Base-by-base conservation (phyloP, 1,140 invertebrate genomes). In the Oppia nitens region DNA sequence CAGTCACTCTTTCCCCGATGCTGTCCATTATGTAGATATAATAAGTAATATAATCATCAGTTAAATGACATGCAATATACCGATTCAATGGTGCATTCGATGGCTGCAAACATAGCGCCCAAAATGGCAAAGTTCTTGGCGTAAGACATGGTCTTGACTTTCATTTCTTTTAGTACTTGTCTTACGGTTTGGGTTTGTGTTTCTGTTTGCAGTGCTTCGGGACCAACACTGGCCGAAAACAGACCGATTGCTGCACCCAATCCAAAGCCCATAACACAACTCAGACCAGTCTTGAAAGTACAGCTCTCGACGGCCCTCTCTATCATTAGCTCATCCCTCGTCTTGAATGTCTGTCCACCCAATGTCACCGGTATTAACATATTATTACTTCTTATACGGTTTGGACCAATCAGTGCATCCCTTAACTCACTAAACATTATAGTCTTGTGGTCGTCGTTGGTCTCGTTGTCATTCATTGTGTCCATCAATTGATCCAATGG, bases 41-140 rank as follows among this genome's bases (percentile, higher is more conserved):
- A 50, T 45, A 14, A 14, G 9, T 56, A n/a, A 27, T 40, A 1
- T 9, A 12, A 51, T 32, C n/a, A 32, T 54, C n/a, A n/a, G n/a
- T n/a, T 45, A 47, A 58, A 56, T 49, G 20, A 48, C 49, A 9
- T n/a, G 12, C 55, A 9, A 72, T 74, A 75, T 72, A 88, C 85
- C 71, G 79, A 81, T 80, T 97, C 92, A 69, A 96, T 85, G 21
- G 81, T 77, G 70, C 93, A 97, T 75, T 96, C 92, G 11, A 92
- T 81, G 6, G 82, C 85, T 28, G 93, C 83, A 75, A 97, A 98
- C 52, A 97, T 78, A 23, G 83, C 81, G 57, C 94, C 95, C 64
- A 98, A 78, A 50, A 94, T 75, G 21, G 92, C 94, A 80, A 98
- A 98, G 72, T 96, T 98, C 75, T 98, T 98, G 0, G 86, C 93